Evolutionary conservation across 2,888 invertebrate genomes (phyloP).

Genomic region (Branchipolynoe longqiensis): DNA sequence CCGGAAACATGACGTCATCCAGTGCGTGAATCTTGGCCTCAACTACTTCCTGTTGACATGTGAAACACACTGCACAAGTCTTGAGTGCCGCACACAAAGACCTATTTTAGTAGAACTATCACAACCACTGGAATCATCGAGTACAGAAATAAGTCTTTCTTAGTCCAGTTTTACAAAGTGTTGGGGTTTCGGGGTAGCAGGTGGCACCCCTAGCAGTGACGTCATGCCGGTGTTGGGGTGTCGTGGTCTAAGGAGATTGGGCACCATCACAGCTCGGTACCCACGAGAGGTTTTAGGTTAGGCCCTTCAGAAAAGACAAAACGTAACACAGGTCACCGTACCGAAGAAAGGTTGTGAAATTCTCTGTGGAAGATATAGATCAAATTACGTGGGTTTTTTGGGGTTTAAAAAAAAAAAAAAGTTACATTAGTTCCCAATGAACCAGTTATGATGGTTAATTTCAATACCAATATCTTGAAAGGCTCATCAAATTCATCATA

Average conservation of each 20-base stretch:
- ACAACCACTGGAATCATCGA: conserved; percentile 47
- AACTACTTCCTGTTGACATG: too few relatives aligned
- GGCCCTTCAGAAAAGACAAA: conserved; percentile 27
- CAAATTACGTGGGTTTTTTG: neutral
- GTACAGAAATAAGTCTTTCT: conserved; percentile 16
- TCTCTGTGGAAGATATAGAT: neutral
- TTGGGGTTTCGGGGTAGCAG: neutral
- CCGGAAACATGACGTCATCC: too few relatives aligned
- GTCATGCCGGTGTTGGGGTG: conserved; percentile 1
- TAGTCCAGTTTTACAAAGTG: neutral
- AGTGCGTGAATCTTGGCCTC: too few relatives aligned
- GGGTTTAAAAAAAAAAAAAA: neutral
- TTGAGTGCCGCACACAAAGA: neutral
- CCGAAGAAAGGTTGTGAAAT: neutral
- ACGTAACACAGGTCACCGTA: too few relatives aligned
- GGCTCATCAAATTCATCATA: too few relatives aligned
- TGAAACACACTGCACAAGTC: neutral
- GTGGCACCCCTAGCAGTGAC: neutral
- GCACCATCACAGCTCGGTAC: neutral
- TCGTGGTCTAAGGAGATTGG: neutral
- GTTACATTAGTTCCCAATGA: neutral
- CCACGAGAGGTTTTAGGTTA: neutral
- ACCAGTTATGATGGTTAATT: neutral
- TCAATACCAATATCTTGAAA: neutral
- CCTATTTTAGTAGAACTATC: conserved; percentile 30